Evolutionary conservation across 2,113 vertebrate species (phyloP), one percentile per base, ranked within the genome.

Genomic region (Alexandromys fortis): DNA sequence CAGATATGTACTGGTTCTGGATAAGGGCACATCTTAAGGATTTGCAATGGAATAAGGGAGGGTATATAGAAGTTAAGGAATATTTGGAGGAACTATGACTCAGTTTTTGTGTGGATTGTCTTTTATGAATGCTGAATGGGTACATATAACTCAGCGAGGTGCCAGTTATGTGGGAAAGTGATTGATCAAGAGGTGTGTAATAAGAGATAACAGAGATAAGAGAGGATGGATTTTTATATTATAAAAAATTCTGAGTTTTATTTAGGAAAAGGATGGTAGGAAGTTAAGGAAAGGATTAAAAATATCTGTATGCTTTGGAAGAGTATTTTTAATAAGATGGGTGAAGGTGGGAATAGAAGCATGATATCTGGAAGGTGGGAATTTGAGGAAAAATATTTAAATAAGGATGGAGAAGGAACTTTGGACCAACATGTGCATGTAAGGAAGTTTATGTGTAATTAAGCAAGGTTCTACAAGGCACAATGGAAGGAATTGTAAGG

Each of bases 261-360:
- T 95, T 95, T 88, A 95, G 63, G 76, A 92, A 96, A 90, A 88
- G 70, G 58, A 67, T 47, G 90, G 22, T 87, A 88, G 77, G 72
- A 88, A 95, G 49, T 70, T 70, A 90, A 85, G 70, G 49, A 28
- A 90, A 85, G 70, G 58, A 28, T 68, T 92, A 86, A 81, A 73
- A 93, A 85, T 83, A n/a, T 70, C 79, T 94, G 38, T 95, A 79
- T 95, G 55, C 88, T 55, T n/a, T 86, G 58, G 73, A 63, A 92
- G 47, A 78, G 4, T 33, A 49, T 93, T 94, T 85, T 91, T 89
- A n/a, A 19, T 86, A 85, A 70, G 65, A 38, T 55, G 75, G 6
- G 0, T 68, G 72, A 17, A 55, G 35, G 26, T 72, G 9, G 16
- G 26, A 58, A 11, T 70, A 92, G 33, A 30, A 38, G 28, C 58